These are phyloP conservation scores for Muraenolepis orangiensis DNA, from an alignment of 2,797 vertebrate genomes.

Conservation along the genomic window DNA sequence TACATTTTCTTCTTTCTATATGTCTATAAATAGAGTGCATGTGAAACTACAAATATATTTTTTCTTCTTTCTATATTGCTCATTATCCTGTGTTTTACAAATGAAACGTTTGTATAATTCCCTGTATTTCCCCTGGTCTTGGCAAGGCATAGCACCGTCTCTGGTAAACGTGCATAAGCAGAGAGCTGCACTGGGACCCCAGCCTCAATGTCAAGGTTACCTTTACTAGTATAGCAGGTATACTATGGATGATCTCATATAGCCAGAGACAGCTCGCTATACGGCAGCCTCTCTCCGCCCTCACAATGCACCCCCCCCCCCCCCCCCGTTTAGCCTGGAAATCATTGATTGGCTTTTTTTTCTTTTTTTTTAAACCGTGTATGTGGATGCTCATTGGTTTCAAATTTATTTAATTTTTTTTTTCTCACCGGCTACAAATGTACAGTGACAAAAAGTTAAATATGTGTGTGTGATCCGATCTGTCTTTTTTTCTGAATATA, in stretches of 20 bases:
- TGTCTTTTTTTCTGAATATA: not conserved
- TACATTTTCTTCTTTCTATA: too few relatives aligned
- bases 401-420: not conserved
- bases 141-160: too few relatives aligned
- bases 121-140: not conserved
- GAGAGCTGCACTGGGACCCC: not conserved
- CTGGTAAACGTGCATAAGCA: not conserved
- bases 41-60: not conserved
- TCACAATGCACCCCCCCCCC: too few relatives aligned
- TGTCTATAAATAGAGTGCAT: not conserved
- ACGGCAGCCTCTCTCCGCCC: not conserved
- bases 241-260: not conserved
- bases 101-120: not conserved
- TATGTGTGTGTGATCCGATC: not conserved
- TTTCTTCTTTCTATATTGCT: too few relatives aligned
- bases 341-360: not conserved
- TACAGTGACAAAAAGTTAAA: not conserved
- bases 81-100: not conserved
- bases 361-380: too few relatives aligned
- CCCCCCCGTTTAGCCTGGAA: not conserved
- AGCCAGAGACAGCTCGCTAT: not conserved
- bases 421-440: not conserved
- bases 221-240: not conserved
- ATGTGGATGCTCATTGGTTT: not conserved
- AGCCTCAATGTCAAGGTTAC: slow-evolving; percentile 1